These are phyloP conservation scores for Notoglanidium macrostoma DNA, from an alignment of 2,797 vertebrate genomes.

Conservation along the genomic window DNA sequence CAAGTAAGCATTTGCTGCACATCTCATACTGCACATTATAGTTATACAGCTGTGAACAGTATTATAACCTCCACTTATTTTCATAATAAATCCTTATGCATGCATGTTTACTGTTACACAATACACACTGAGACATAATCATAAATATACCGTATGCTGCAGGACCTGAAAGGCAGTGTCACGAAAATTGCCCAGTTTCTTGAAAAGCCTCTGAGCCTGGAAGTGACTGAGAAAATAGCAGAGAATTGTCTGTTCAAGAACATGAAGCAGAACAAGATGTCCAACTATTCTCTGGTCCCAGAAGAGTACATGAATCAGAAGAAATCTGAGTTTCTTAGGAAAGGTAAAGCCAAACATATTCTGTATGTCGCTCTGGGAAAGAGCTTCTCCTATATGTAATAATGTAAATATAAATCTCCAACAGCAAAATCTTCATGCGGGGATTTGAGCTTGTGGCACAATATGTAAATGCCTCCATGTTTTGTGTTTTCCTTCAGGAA, in stretches of 20 bases:
- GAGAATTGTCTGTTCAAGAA: slow-evolving; percentile 73
- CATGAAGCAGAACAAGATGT: slow-evolving; percentile 80
- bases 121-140: neutral
- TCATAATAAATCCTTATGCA: neutral
- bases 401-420: neutral
- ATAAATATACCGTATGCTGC: neutral
- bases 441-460: neutral
- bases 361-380: neutral
- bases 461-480: neutral
- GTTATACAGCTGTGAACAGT: neutral
- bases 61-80: neutral
- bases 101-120: neutral
- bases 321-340: slow-evolving; percentile 73
- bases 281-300: slow-evolving; percentile 73
- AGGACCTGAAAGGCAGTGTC: slow-evolving; percentile 71
- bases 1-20: slow-evolving; percentile 59
- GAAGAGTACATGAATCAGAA: slow-evolving; percentile 66
- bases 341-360: slow-evolving; percentile 65
- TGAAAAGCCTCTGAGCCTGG: slow-evolving; percentile 64
- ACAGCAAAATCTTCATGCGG: neutral
- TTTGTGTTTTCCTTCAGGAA: slow-evolving; percentile 60
- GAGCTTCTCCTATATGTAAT: too few species aligned
- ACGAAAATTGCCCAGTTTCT: slow-evolving; percentile 66
- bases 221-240: slow-evolving; percentile 65
- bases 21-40: slow-evolving; percentile 4